phyloP scores from a whole-genome alignment of 2,888 invertebrate genomes.

The Lycocerus yunnanus region DNA sequence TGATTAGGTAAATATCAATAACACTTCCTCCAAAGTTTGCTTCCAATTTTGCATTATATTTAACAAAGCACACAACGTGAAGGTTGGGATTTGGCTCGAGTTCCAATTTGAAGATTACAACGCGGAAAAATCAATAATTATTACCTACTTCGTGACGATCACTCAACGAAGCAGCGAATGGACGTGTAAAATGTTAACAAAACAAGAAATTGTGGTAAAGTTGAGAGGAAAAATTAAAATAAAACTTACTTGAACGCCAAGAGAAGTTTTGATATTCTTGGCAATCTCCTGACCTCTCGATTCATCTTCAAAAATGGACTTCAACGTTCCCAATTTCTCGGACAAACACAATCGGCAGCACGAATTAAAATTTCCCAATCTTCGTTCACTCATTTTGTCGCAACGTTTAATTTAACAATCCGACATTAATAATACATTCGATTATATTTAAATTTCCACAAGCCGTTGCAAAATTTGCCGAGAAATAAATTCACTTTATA shows the following conservation, averaged over 20 bases:
- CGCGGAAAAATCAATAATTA: background rate
- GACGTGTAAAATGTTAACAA: background rate
- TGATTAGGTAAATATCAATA: background rate
- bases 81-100: background rate
- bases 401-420: conserved; percentile 5
- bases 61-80: background rate
- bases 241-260: conserved; percentile 68
- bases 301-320: conserved; percentile 49
- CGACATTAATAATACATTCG: background rate
- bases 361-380: conserved; percentile 44
- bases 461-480: background rate
- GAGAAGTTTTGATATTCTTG: conserved; percentile 67
- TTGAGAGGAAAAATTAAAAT: background rate
- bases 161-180: background rate
- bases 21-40: background rate
- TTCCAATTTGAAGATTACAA: background rate
- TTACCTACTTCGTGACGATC: background rate
- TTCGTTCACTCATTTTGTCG: conserved; percentile 32
- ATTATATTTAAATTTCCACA: background rate
- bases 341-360: conserved; percentile 54
- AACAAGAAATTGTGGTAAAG: background rate
- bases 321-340: conserved; percentile 48
- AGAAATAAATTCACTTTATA: background rate
- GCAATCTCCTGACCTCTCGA: conserved; percentile 56
- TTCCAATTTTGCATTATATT: background rate